Conservation (phyloP, 2,113 vertebrate genomes). For the Heliornis fulica region DNA sequence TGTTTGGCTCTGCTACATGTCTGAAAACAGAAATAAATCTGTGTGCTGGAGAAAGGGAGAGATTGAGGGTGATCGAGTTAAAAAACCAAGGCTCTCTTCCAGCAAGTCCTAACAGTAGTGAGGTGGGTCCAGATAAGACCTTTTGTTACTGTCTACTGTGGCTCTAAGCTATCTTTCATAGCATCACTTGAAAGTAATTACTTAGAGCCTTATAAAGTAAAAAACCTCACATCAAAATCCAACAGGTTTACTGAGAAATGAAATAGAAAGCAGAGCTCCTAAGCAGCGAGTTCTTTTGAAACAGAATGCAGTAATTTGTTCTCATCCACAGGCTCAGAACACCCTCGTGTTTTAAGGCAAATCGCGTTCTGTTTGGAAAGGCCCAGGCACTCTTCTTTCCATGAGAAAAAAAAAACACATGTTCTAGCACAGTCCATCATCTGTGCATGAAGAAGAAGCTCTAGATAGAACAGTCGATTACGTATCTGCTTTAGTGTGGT, state of each 20-base stretch:
- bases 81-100: background rate
- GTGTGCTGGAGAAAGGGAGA: background rate
- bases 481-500: background rate
- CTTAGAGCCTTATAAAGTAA: background rate
- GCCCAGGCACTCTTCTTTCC: background rate
- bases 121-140: background rate
- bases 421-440: background rate
- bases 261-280: background rate
- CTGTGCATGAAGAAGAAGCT: background rate
- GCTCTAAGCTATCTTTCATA: background rate
- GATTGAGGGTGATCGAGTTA: background rate
- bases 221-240: slow-evolving; percentile 16
- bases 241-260: background rate
- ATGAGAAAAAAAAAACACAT: background rate
- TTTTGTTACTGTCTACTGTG: background rate
- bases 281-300: background rate
- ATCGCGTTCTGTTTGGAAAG: background rate
- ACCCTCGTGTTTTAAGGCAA: background rate
- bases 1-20: background rate
- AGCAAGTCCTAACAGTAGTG: background rate
- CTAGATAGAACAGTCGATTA: background rate
- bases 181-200: background rate
- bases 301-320: background rate
- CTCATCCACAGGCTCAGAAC: background rate
- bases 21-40: background rate